phyloP scores from a whole-genome alignment of 2,888 invertebrate genomes.

The Epicampocera succincta region DNA sequence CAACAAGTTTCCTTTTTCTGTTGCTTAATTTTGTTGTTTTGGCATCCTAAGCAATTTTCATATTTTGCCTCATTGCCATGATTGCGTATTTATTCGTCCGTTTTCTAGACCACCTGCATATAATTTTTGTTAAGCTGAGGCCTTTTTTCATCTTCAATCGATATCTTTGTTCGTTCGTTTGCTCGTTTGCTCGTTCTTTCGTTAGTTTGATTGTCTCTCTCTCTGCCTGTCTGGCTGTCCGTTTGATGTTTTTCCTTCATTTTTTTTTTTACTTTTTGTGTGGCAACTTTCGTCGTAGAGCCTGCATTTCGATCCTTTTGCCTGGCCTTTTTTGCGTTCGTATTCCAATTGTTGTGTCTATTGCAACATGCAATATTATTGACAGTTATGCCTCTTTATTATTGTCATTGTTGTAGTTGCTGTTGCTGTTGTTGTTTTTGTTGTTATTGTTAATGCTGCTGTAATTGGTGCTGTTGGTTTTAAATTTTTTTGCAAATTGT shows the following conservation, averaged over 20 bases:
- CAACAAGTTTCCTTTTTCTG: conserved; percentile 49
- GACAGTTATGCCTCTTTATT: conserved; percentile 67
- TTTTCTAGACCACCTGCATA: conserved; percentile 69
- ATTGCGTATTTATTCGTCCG: conserved; percentile 58
- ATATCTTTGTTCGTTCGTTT: not conserved
- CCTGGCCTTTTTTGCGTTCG: not conserved
- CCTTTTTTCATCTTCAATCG: conserved; percentile 15
- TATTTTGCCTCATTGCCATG: conserved; percentile 47
- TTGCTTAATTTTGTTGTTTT: conserved; percentile 10
- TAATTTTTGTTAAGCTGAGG: conserved; percentile 47
- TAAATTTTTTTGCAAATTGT: conserved; percentile 57
- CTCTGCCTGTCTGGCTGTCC: no score
- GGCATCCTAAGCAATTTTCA: conserved; percentile 45
- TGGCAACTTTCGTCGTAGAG: conserved; percentile 17
- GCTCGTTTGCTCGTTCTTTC: conserved; percentile 6
- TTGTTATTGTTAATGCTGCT: conserved; percentile 12
- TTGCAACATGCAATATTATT: conserved; percentile 67
- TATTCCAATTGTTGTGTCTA: conserved; percentile 61
- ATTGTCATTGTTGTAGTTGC: conserved; percentile 51
- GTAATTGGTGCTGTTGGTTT: conserved; percentile 18
- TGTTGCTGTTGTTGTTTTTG: conserved; percentile 7
- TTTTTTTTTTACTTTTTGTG: conserved; percentile 20
- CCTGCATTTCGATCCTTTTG: conserved; percentile 51
- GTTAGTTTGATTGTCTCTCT: conserved; percentile 14
- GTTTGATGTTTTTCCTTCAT: not conserved